Base-by-base conservation (phyloP, 2,113 vertebrate species). In the Eptesicus fuscus region DNA sequence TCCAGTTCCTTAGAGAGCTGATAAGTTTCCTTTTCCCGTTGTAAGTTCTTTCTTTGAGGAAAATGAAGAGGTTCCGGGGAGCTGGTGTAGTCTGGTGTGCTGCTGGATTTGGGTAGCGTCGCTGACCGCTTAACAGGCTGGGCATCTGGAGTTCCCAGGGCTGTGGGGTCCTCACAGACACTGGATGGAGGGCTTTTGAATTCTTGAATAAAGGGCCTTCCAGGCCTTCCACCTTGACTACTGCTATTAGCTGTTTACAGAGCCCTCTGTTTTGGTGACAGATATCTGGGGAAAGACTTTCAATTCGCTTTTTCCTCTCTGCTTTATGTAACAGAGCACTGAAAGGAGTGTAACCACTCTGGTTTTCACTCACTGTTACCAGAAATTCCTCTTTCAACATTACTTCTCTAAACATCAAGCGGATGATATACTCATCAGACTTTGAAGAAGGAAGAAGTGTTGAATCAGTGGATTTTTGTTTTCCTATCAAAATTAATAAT, bases 391-490 rank as follows among this genome's bases (percentile, higher is more conserved):
- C 97, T 42, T 98, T 98, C 56, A 98, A 96, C 7, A 97, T 79
- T 1, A 99, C 95, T 83, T 99, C 99, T 97, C 98, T 99, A 85
- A 98, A 96, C 69, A 98, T 90, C 76, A 99, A 94, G 23, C 96
- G 98, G 49, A 99, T 98, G 84, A 98, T 86, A 35, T 99, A 99
- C 93, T 99, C 99, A 85, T 99, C 99, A 0, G 99, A 99, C 94
- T 99, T 99, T 5, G 99, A 99, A 25, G 99, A 99, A 0, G 99
- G 99, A 93, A 99, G 99, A 97, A 99, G 99, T 5, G 99, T 98
- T 0, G 98, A 98, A 53, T 99, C 99, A 7, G 47, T 98, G 83
- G 98, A 98, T 97, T 99, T 99, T 92, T 99, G 99, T 90, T 85
- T 98, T 94, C 99, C 99, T 74, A 99, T 99, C 97, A 99, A 98